Conservation (phyloP, 2,888 invertebrate species). For the Habrosyne pyritoides region DNA sequence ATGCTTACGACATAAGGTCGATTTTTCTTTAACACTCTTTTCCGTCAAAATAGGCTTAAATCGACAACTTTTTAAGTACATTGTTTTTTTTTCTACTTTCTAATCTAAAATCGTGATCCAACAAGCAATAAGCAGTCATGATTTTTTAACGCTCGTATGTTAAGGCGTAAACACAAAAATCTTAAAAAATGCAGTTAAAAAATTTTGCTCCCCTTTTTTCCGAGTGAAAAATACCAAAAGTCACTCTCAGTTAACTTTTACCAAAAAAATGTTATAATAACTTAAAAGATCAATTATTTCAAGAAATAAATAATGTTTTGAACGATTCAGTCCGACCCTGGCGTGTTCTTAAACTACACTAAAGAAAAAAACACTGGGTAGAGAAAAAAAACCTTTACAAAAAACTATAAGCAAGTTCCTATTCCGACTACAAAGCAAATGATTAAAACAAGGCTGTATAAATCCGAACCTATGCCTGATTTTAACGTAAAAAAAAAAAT, state of each 20-base stretch:
- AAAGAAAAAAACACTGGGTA: not conserved
- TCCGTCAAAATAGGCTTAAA: too few species aligned
- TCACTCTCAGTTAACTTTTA: not conserved
- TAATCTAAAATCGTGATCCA: not conserved
- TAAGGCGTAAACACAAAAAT: not conserved
- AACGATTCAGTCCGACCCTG: slow-evolving; percentile 31
- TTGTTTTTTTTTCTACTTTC: not conserved
- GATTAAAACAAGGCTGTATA: too few species aligned
- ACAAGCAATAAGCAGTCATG: slow-evolving; percentile 1
- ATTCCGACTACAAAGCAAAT: too few species aligned
- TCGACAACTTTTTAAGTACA: not conserved
- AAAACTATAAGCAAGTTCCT: not conserved
- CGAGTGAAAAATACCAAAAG: not conserved
- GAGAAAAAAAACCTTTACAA: not conserved
- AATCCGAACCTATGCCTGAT: too few species aligned
- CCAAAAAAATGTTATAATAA: slow-evolving; percentile 11
- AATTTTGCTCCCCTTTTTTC: not conserved
- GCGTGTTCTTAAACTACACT: slow-evolving; percentile 3
- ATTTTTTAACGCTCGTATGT: not conserved
- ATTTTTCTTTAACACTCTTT: too few species aligned
- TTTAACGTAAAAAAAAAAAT: too few species aligned
- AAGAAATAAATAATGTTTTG: slow-evolving; percentile 53
- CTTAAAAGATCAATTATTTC: slow-evolving; percentile 29
- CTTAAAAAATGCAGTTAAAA: not conserved
- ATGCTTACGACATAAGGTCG: too few species aligned